These are phyloP conservation scores for Clarias fuscus DNA, from an alignment of 2,797 vertebrate species.

Conservation along the genomic window DNA sequence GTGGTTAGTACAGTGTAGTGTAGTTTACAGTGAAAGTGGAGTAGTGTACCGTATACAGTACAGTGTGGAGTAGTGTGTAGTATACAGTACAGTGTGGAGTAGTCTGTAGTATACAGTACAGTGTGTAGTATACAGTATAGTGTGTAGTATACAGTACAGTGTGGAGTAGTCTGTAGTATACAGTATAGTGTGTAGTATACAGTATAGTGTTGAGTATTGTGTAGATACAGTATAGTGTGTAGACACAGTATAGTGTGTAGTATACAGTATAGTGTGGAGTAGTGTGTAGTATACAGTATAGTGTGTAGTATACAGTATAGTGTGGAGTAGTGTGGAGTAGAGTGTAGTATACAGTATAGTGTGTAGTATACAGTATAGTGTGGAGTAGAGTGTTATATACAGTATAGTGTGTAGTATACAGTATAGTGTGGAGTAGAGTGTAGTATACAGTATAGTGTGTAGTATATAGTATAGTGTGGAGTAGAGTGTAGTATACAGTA, in stretches of 20 bases:
- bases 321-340: background rate
- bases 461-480: no score
- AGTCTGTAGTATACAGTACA: background rate
- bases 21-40: background rate
- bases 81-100: background rate
- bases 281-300: no score
- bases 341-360: no score
- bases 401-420: background rate
- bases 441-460: background rate
- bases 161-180: background rate
- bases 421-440: background rate
- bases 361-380: background rate
- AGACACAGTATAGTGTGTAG: background rate
- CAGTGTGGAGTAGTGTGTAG: background rate
- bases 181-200: no score
- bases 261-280: background rate
- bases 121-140: background rate
- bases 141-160: background rate
- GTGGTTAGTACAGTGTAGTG: background rate
- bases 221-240: no score
- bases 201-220: background rate
- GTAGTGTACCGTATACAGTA: background rate
- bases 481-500: background rate
- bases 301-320: background rate
- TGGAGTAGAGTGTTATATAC: background rate